These are phyloP conservation scores for Canis aureus DNA, from an alignment of 2,113 vertebrate genomes.

Conservation along the genomic window DNA sequence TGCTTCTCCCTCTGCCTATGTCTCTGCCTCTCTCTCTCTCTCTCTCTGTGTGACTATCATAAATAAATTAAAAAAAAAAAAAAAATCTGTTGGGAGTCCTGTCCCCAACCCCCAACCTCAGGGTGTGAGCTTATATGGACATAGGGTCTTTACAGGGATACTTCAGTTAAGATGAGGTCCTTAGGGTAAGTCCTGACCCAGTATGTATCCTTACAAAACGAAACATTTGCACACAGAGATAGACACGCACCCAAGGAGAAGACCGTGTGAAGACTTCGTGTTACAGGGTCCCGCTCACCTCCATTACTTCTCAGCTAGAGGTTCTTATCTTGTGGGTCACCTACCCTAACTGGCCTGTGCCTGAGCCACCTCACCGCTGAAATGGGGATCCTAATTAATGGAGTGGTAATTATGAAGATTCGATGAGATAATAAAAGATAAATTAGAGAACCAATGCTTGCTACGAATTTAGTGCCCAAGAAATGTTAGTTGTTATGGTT, in stretches of 20 bases:
- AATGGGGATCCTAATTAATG: not conserved
- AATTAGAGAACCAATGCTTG: not conserved
- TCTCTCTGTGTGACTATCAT: no score
- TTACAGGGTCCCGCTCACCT: not conserved
- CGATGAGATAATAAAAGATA: not conserved
- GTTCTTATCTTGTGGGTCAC: not conserved
- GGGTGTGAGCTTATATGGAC: not conserved
- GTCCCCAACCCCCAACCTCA: not conserved
- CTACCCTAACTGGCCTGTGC: not conserved
- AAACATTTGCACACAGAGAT: not conserved
- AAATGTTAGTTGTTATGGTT: not conserved
- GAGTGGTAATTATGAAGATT: not conserved
- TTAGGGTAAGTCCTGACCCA: not conserved
- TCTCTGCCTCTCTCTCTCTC: no score
- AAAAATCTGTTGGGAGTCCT: not conserved
- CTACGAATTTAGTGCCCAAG: not conserved
- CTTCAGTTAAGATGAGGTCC: not conserved
- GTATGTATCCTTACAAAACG: not conserved
- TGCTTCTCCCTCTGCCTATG: no score
- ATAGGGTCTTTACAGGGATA: not conserved
- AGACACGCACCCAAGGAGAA: not conserved
- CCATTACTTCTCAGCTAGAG: not conserved
- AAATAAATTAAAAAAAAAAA: not conserved
- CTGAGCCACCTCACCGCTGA: not conserved
- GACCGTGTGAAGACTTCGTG: not conserved